Conservation (phyloP, 1,140 invertebrate species). For the Drosophila novamexicana region DNA sequence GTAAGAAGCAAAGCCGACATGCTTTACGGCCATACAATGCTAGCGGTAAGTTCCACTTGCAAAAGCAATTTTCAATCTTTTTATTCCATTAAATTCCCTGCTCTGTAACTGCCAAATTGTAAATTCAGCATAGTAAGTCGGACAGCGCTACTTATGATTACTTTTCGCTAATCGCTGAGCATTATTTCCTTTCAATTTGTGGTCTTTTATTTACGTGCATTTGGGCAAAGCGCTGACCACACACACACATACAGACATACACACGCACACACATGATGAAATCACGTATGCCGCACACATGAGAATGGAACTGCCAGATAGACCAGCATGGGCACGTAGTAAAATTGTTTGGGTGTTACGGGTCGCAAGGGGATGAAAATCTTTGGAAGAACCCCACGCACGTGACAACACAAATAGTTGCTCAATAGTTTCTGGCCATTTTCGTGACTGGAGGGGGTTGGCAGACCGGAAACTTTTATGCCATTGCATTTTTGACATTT, state of each 20-base stretch:
- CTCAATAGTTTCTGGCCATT: constrained; percentile 60
- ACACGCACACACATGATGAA: constrained; percentile 7
- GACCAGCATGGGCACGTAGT: constrained; percentile 63
- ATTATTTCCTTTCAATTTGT: constrained; percentile 82
- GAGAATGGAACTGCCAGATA: constrained; percentile 30
- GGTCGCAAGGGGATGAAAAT: constrained; percentile 51
- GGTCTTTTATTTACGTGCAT: constrained; percentile 72
- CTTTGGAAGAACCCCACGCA: constrained; percentile 61
- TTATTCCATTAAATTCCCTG: background rate
- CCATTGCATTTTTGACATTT: constrained; percentile 73
- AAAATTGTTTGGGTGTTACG: constrained; percentile 63
- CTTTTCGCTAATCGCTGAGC: constrained; percentile 79
- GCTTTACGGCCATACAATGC: too few species aligned
- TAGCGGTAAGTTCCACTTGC: too few species aligned
- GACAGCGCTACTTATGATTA: constrained; percentile 71
- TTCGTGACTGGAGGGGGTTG: background rate
- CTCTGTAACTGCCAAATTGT: constrained; percentile 44
- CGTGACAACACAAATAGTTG: constrained; percentile 80
- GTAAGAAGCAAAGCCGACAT: too few species aligned
- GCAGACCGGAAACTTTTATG: constrained; percentile 40
- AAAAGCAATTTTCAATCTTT: background rate
- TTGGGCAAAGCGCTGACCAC: constrained; percentile 61
- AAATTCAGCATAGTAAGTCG: constrained; percentile 59
- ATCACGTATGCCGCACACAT: constrained; percentile 40
- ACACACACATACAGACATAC: constrained; percentile 30